Percentiles rank a stretch among this genome's conserved stretches.
Conservation (phyloP, 2,113 vertebrate species). For the Acanthisitta chloris region DNA sequence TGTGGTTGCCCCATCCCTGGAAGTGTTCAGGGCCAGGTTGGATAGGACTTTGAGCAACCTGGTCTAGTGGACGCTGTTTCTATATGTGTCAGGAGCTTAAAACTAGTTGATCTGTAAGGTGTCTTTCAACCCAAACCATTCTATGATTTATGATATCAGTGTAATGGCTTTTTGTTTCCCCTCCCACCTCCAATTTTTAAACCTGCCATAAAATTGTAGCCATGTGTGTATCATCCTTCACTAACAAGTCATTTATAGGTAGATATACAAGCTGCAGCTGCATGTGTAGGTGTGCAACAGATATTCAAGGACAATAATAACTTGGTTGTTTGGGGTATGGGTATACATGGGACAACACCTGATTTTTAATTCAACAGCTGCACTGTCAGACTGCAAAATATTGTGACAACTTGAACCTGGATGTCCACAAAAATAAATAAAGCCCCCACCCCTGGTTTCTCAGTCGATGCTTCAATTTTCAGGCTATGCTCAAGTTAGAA, state of each 20-base stretch:
- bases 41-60: no score
- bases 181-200: rapidly evolving
- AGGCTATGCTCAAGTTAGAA: background rate
- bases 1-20: no score
- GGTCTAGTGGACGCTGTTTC: no score
- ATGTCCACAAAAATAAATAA: background rate
- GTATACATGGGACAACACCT: background rate
- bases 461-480: background rate
- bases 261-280: background rate
- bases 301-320: background rate
- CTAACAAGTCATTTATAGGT: background rate
- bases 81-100: no score
- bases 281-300: background rate
- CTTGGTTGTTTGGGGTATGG: background rate
- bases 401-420: background rate
- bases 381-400: background rate
- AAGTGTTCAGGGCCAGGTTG: no score
- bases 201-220: background rate
- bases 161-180: background rate
- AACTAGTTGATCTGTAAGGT: no score
- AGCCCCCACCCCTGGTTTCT: background rate
- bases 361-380: background rate
- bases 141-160: background rate
- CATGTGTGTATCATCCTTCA: background rate
- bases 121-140: no score